Evolutionary conservation across 2,113 vertebrate genomes (phyloP).

Genomic region (Asarcornis scutulata): DNA sequence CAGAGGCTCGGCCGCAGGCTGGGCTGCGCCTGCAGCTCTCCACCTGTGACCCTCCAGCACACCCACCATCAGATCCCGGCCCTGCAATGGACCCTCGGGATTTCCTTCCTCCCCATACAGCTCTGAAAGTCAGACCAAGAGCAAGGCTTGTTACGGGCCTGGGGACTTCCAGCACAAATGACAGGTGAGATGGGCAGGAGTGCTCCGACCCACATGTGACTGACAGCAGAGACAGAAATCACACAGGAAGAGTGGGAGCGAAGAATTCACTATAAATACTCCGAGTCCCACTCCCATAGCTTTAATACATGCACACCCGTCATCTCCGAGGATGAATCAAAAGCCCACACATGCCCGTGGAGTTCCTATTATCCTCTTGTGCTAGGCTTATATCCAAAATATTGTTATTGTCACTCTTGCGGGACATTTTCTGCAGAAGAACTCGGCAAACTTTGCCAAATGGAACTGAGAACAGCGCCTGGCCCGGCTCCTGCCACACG

Average conservation of each 20-base stretch:
- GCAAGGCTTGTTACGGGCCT: accelerated
- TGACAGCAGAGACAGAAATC: not conserved
- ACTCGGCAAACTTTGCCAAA: not conserved
- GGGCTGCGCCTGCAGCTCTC: not conserved
- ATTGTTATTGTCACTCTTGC: slow-evolving; percentile 39
- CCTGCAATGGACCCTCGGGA: accelerated
- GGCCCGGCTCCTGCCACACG: not conserved
- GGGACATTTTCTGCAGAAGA: slow-evolving; percentile 35
- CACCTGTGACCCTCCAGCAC: no score
- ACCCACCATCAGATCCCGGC: accelerated
- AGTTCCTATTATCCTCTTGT: slow-evolving; percentile 61
- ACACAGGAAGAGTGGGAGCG: slow-evolving; percentile 27
- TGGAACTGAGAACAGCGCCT: not conserved
- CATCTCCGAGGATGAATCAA: slow-evolving; percentile 61
- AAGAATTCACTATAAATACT: slow-evolving; percentile 25
- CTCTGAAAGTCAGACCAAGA: no score
- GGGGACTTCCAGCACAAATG: not conserved
- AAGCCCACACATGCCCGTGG: slow-evolving; percentile 34
- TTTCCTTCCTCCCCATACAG: accelerated
- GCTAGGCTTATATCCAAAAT: slow-evolving; percentile 65
- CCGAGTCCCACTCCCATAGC: slow-evolving; percentile 1
- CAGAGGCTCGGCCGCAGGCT: no score
- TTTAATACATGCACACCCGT: slow-evolving; percentile 53
- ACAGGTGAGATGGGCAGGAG: not conserved
- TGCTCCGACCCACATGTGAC: accelerated